phyloP scores from a whole-genome alignment of 2,113 vertebrate species.

The rabbit (Oryctolagus cuniculus) region mOryCun1.1 NC_091434.1:42394501-42395000 shows the following conservation, averaged over 20 bases:
- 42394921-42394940: neutral
- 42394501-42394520: slow-evolving; percentile 50
- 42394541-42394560: slow-evolving; percentile 43
- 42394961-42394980: neutral
- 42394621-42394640: slow-evolving; percentile 62
- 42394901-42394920: neutral
- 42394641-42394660: slow-evolving; percentile 53
- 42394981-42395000: neutral
- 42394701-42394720: slow-evolving; percentile 60
- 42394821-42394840: slow-evolving; percentile 5
- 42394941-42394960: slow-evolving; percentile 39
- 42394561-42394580: slow-evolving; percentile 46
- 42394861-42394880: neutral
- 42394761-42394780: slow-evolving; percentile 44
- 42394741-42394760: slow-evolving; percentile 48
- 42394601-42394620: slow-evolving; percentile 53
- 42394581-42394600: slow-evolving; percentile 71
- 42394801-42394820: neutral
- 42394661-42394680: slow-evolving; percentile 62
- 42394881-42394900: neutral
- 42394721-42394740: neutral
- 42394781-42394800: neutral
- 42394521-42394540: slow-evolving; percentile 47
- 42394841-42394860: slow-evolving; percentile 13
- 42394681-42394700: slow-evolving; percentile 62